Base-by-base conservation (phyloP, 2,113 vertebrate genomes). In the Laticauda colubrina region DNA sequence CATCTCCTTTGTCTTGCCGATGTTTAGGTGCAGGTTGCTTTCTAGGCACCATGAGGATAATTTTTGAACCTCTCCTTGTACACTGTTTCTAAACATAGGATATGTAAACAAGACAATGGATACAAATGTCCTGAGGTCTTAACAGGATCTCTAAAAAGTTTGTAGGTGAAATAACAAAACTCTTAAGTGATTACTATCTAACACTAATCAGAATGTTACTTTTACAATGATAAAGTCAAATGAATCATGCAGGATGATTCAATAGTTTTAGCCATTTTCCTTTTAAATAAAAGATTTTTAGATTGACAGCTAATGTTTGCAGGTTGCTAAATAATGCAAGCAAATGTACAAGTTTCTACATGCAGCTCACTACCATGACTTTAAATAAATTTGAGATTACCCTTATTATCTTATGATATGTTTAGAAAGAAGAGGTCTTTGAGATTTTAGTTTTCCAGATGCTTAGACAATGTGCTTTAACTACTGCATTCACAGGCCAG, bases 361-460 rank as follows among this genome's bases (percentile, higher is more conserved):
- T 54, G 95, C 92, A 94, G 91, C 96, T 97, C 94, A 94, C 97
- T 96, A 94, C 91, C 91, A 95, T 95, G 97, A 97, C 95, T 96
- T 81, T 96, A 96, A 97, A 96, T 94, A 96, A 96, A 96, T 96
- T 96, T 96, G 93, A 96, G 96, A 97, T 57, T 97, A 94, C 95
- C 94, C 97, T 97, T 98, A 98, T 98, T 98, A 96, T 97, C 97
- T 98, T 97, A 98, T 98, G 96, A 97, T 97, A 98, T 97, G 97
- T 98, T 98, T 97, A 95, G 96, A 91, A 96, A 94, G 96, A 93
- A 96, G 23, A 96, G 94, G 94, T 97, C 95, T 97, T 97, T 98
- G 96, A 95, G 96, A 97, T 95, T 97, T 98, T 97, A 96, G 96
- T 94, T 95, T 97, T 97, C 97, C 98, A 98, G 98, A 98, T 98